Evolutionary conservation across 2,797 vertebrate genomes (phyloP).

Genomic region (Hypotaenidia okinawae): DNA sequence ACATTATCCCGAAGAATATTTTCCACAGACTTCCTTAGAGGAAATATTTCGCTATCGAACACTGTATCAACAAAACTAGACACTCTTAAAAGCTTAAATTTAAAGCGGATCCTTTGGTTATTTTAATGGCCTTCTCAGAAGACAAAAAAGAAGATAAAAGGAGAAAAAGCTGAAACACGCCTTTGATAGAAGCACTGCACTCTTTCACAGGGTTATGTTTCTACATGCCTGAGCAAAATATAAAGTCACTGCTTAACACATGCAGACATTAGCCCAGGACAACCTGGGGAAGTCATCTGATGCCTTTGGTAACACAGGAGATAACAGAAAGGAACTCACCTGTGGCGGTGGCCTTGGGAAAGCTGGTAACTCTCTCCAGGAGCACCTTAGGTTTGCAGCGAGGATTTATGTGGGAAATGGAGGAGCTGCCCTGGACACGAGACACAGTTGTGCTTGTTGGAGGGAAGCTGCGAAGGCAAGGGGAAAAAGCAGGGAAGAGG

Average conservation of each 20-base stretch:
- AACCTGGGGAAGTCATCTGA: neutral
- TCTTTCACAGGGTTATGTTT: neutral
- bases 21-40: neutral
- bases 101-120: neutral
- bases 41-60: neutral
- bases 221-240: neutral
- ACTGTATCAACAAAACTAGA: neutral
- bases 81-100: neutral
- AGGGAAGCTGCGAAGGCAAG: no score
- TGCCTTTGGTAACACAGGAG: neutral
- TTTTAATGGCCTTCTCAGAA: neutral
- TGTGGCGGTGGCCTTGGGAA: neutral
- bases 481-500: no score
- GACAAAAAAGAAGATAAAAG: neutral
- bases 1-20: neutral
- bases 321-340: neutral
- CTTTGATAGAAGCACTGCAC: neutral
- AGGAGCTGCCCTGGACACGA: no score
- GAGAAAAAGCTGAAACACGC: neutral
- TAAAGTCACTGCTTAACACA: neutral
- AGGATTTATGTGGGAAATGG: no score
- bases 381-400: rapidly evolving
- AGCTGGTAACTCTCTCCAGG: neutral
- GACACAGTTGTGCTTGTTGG: no score
- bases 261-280: rapidly evolving